phyloP scores from a whole-genome alignment of 37 sponge, comb jelly and placozoan species.

The Tethya wilhelma region DNA sequence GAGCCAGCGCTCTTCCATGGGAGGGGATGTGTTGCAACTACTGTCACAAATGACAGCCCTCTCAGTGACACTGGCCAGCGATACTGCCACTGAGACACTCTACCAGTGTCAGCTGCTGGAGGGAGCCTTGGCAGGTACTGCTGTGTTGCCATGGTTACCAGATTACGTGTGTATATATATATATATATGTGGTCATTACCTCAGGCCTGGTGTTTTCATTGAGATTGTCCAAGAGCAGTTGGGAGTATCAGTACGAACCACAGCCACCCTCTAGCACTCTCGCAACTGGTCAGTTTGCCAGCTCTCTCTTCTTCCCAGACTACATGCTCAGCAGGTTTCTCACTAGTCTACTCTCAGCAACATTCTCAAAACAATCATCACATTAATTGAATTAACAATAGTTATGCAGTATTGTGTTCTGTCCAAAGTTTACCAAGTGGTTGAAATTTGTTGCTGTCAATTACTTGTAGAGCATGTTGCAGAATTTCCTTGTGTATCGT shows the following conservation, averaged over 20 bases:
- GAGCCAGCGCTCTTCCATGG: no score
- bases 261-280: background rate
- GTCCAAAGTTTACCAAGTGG: conserved; percentile 63
- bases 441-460: background rate
- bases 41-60: conserved; percentile 43
- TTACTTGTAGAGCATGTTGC: conserved; percentile 18
- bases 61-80: conserved; percentile 1
- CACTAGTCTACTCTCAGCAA: conserved; percentile 20
- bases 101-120: conserved; percentile 41
- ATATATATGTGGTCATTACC: background rate
- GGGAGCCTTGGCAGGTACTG: conserved; percentile 39
- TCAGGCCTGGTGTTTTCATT: conserved; percentile 7
- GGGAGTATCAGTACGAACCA: conserved; percentile 60
- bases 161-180: background rate
- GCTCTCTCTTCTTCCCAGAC: conserved; percentile 43
- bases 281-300: background rate
- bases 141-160: background rate
- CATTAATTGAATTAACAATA: no score
- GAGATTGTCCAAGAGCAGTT: conserved; percentile 1
- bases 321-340: conserved; percentile 64
- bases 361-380: no score
- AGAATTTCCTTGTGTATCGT: conserved; percentile 57
- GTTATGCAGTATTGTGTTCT: background rate
- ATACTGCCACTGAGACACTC: background rate
- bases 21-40: conserved; percentile 2